Evolutionary conservation across 2,113 vertebrate genomes (phyloP).

Genomic region (Poecile atricapillus): DNA sequence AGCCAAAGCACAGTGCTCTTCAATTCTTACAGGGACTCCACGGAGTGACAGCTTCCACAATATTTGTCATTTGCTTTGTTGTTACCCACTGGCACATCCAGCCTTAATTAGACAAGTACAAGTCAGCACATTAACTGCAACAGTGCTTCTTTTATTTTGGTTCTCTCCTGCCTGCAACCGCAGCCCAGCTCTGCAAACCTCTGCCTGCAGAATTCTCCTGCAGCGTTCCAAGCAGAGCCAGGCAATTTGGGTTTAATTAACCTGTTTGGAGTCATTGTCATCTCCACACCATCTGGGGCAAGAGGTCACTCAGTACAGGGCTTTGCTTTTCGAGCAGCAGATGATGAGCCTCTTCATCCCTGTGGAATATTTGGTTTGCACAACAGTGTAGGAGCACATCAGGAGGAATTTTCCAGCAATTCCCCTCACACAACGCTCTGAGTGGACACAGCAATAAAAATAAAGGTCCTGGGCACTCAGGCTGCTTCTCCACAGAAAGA

Average conservation of each 20-base stretch:
- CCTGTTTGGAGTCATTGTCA: neutral
- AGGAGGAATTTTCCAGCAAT: neutral
- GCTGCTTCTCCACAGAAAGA: neutral
- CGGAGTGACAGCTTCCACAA: neutral
- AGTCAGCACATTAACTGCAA: slow-evolving; percentile 46
- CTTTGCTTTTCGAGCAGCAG: neutral
- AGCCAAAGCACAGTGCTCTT: neutral
- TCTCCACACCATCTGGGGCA: neutral
- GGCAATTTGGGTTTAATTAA: neutral
- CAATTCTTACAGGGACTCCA: neutral
- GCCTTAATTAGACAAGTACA: slow-evolving; percentile 46
- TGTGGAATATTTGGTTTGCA: neutral
- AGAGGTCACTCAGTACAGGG: neutral
- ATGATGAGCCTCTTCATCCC: neutral
- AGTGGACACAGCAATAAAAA: neutral
- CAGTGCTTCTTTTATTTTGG: neutral
- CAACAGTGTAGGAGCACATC: neutral
- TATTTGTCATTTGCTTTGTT: slow-evolving; percentile 18
- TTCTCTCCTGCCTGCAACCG: neutral
- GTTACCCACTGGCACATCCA: slow-evolving; percentile 23
- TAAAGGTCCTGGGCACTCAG: neutral
- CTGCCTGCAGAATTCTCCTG: neutral
- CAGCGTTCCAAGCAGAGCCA: neutral
- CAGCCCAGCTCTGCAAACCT: neutral
- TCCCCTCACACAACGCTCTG: neutral